Percentiles rank a stretch among this genome's conserved stretches.
phyloP scores from a whole-genome alignment of 2,797 vertebrate species.

The Leptodactylus fallax region DNA sequence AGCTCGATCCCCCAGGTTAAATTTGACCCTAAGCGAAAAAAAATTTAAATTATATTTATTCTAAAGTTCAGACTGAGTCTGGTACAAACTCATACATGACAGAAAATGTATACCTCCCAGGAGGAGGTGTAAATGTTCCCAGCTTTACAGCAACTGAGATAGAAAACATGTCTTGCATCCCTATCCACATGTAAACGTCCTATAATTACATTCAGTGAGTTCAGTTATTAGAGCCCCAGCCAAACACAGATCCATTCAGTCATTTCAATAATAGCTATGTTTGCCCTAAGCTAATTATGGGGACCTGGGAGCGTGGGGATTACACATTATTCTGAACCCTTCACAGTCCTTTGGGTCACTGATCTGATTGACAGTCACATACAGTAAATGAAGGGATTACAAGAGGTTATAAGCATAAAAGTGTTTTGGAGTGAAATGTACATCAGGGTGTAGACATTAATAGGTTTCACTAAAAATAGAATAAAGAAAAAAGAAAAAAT shows the following conservation, averaged over 20 bases:
- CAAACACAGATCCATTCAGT: neutral
- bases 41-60: slow-evolving; percentile 60
- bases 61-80: slow-evolving; percentile 51
- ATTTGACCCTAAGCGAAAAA: slow-evolving; percentile 46
- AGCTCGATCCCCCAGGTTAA: slow-evolving; percentile 25
- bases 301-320: neutral
- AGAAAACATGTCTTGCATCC: slow-evolving; percentile 39
- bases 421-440: neutral
- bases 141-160: slow-evolving; percentile 46
- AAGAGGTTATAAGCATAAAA: neutral
- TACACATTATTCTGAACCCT: neutral
- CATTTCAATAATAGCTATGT: neutral
- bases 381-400: neutral
- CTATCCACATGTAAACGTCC: slow-evolving; percentile 5
- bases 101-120: slow-evolving; percentile 59
- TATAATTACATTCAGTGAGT: slow-evolving; percentile 35
- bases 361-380: neutral
- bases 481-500: neutral
- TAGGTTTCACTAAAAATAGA: neutral
- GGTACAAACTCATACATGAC: slow-evolving; percentile 36
- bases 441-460: neutral
- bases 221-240: slow-evolving; percentile 8
- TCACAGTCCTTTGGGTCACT: neutral
- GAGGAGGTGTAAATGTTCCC: slow-evolving; percentile 59
- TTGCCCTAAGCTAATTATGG: slow-evolving; percentile 4